Conservation (phyloP, 1,140 invertebrate species). For the Ostrea edulis region DNA sequence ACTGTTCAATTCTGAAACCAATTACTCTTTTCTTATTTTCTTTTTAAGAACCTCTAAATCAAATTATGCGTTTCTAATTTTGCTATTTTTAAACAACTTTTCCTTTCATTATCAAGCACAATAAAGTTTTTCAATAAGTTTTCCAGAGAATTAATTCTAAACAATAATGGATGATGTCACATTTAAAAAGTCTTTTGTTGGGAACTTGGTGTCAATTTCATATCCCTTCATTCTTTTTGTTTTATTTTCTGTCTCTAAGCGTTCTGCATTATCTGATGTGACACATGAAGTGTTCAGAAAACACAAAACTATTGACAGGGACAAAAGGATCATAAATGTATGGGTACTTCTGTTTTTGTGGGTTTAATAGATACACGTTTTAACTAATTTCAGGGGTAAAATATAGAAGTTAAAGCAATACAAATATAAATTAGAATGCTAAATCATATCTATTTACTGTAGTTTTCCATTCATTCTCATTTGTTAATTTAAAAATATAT, state of each 20-base stretch:
- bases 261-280: not conserved
- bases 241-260: conserved; percentile 1
- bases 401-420: no score
- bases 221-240: conserved; percentile 27
- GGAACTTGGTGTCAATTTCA: conserved; percentile 14
- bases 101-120: not conserved
- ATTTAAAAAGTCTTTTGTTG: not conserved
- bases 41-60: not conserved
- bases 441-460: not conserved
- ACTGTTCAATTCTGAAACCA: not conserved
- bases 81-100: not conserved
- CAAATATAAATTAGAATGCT: not conserved
- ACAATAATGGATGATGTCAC: conserved; percentile 8
- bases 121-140: conserved; percentile 7
- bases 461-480: not conserved
- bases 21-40: not conserved
- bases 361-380: no score
- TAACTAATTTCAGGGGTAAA: no score
- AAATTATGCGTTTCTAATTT: not conserved
- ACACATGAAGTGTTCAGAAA: not conserved
- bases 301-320: not conserved
- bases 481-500: not conserved
- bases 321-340: conserved; percentile 20
- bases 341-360: not conserved
- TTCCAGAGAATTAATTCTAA: not conserved